Evolutionary conservation across 2,113 vertebrate genomes (phyloP).

Genomic region (Perognathus longimembris): DNA sequence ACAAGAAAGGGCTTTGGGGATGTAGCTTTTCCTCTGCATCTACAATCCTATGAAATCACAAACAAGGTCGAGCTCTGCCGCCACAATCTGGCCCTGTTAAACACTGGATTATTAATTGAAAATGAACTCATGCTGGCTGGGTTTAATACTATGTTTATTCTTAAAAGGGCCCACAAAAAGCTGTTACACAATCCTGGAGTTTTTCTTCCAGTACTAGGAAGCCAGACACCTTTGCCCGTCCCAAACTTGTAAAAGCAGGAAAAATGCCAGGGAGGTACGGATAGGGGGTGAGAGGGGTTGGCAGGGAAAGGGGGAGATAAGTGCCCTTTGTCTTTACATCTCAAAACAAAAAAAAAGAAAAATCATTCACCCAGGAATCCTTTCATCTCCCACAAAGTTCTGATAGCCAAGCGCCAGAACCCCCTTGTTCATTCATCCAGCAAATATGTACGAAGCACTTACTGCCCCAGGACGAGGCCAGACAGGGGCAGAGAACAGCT

Average conservation of each 20-base stretch:
- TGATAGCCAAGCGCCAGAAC: not conserved
- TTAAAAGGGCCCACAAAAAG: not conserved
- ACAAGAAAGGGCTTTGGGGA: not conserved
- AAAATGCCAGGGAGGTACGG: not conserved
- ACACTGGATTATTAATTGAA: constrained; percentile 21
- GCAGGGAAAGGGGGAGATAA: not conserved
- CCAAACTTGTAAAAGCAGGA: not conserved
- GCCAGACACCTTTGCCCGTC: not conserved
- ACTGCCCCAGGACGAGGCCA: not conserved
- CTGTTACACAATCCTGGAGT: not conserved
- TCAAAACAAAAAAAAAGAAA: not conserved
- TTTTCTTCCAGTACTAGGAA: constrained; percentile 24
- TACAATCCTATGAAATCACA: not conserved
- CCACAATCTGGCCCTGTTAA: not conserved
- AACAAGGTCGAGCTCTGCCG: not conserved
- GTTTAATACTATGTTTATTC: not conserved
- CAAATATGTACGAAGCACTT: not conserved
- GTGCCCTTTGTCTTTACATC: constrained; percentile 22
- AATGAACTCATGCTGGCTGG: constrained; percentile 8
- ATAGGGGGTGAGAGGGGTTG: not conserved
- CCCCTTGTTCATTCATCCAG: not conserved
- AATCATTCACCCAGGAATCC: not conserved
- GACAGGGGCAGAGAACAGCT: not conserved
- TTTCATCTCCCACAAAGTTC: constrained; percentile 43
- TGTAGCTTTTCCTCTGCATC: not conserved